Conservation (phyloP, 2,797 vertebrate genomes). For the Erpetoichthys calabaricus region DNA sequence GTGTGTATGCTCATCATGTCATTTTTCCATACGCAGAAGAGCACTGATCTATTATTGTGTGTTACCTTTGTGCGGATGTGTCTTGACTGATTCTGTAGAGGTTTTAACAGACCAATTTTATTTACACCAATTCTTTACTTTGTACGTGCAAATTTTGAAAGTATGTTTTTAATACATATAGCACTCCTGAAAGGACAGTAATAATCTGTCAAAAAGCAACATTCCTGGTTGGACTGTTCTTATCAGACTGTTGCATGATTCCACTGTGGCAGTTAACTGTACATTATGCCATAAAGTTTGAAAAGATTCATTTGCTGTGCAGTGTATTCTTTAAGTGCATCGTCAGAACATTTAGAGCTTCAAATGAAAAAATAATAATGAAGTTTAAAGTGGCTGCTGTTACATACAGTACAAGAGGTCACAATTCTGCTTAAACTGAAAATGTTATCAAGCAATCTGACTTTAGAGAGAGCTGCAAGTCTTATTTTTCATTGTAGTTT, state of each 20-base stretch:
- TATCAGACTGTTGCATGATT: background rate
- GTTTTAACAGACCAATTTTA: background rate
- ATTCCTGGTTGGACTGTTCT: background rate
- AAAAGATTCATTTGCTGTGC: background rate
- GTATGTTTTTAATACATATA: background rate
- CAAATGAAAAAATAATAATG: too few species aligned
- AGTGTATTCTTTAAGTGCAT: background rate
- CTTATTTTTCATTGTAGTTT: too few species aligned
- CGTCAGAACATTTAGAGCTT: too few species aligned
- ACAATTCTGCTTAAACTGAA: too few species aligned
- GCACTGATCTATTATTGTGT: too few species aligned
- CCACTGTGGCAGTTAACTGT: background rate
- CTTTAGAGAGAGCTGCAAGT: too few species aligned
- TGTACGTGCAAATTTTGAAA: background rate
- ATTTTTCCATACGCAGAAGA: too few species aligned
- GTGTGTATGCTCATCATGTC: background rate
- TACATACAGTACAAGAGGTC: too few species aligned
- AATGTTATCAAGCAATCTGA: too few species aligned
- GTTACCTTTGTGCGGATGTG: too few species aligned
- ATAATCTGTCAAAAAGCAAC: background rate
- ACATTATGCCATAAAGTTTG: background rate
- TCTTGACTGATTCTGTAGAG: background rate
- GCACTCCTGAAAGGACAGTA: background rate
- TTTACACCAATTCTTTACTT: background rate
- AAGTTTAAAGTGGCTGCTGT: too few species aligned